These are phyloP conservation scores for Gasteruption jaculator DNA, from an alignment of 2,888 invertebrate species.

Conservation along the genomic window DNA sequence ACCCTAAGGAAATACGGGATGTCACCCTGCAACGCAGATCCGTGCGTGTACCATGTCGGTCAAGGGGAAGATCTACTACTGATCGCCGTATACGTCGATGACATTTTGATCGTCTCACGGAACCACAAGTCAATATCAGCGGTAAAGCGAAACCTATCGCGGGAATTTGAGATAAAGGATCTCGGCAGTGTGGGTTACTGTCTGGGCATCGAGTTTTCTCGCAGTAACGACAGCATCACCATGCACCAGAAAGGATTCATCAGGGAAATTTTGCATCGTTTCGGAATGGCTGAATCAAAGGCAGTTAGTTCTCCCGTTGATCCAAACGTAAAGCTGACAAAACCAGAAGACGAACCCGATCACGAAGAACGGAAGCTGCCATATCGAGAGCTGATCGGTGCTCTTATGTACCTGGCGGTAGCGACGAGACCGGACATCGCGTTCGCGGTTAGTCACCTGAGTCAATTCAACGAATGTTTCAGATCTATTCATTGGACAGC, in stretches of 20 bases:
- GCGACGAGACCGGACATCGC: conserved; percentile 23
- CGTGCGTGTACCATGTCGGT: conserved; percentile 23
- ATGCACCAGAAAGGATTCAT: conserved; percentile 26
- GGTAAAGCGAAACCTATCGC: conserved; percentile 15
- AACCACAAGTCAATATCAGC: conserved; percentile 14
- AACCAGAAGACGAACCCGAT: conserved; percentile 11
- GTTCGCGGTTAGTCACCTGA: conserved; percentile 18
- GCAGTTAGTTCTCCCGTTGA: conserved; percentile 29
- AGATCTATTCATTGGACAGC: conserved; percentile 27
- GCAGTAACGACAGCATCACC: not conserved
- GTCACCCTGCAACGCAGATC: conserved; percentile 9
- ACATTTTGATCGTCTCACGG: conserved; percentile 25
- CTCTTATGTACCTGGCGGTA: conserved; percentile 22
- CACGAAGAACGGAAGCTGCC: conserved; percentile 14
- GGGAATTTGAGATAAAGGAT: conserved; percentile 20
- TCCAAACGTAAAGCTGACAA: conserved; percentile 15
- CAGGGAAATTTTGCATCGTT: conserved; percentile 25
- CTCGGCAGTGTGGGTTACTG: conserved; percentile 24
- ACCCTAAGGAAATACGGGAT: conserved; percentile 10
- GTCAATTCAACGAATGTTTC: conserved; percentile 19
- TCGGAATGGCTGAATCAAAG: conserved; percentile 31
- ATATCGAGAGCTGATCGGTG: conserved; percentile 22
- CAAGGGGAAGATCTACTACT: conserved; percentile 19
- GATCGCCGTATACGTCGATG: conserved; percentile 29
- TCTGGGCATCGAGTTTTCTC: conserved; percentile 26